Base-by-base conservation (phyloP, 2,113 vertebrate species). In the Delphinapterus leucas region DNA sequence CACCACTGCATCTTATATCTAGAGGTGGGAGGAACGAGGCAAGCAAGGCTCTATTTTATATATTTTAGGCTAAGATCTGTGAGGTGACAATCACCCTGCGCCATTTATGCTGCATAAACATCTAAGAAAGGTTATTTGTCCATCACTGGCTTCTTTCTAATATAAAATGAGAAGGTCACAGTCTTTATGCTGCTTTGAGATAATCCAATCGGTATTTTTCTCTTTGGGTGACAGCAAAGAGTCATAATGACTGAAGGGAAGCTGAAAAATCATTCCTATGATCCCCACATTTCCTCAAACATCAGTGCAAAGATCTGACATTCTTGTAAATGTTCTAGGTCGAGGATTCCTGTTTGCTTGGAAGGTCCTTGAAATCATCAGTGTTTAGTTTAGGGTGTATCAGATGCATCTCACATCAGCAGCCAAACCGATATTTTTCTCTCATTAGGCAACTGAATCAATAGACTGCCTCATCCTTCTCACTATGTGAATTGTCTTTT, bases 361-460 rank as follows among this genome's bases (percentile, higher is more conserved):
- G 33, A 41, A 77, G n/a, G 38, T 60, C 71, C 49, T 80, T 8
- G 0, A 5, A 33, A 70, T 33, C 38, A 49, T 18, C 36, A 47
- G 65, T 41, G 80, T 90, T 85, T 88, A 60, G 21, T 38, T 87
- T 44, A 88, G 60, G 44, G 41, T 44, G 1, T 44, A 15, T 25
- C 3, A 3, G 58, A 96, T 36, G 21, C 23, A 33, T 4, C 47
- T 93, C 81, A 47, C 38, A 8, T 33, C 1, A 1, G 67, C 93
- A 79, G 74, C 28, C 88, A 79, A 63, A 63, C 5, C 58, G 65
- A 33, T 86, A 63, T 63, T 82, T 95, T 88, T 95, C 49, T 93
- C 38, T 97, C 85, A 88, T 91, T 97, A 65, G 91, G 85, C 92
- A 96, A 79, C 3, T 8, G 21, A 97, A 89, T 79, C 73, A 36